Base-by-base conservation (phyloP, 2,888 invertebrate species). In the Orchesella flavescens region DNA sequence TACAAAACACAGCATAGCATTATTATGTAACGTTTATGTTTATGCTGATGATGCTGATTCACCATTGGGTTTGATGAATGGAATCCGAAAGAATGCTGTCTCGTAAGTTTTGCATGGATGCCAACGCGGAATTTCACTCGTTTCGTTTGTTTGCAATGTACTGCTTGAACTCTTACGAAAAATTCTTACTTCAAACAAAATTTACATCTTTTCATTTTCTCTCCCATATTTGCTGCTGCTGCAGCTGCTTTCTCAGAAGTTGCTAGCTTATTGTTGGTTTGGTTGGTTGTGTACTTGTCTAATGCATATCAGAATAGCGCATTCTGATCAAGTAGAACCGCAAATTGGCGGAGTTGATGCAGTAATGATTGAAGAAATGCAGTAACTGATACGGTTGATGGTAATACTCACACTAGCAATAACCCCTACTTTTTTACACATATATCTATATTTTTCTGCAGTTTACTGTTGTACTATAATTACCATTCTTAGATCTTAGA, bases 261-360 rank as follows among this genome's bases (percentile, higher is more conserved):
- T 15, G 57, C 19, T 21, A 5, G 53, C 2, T n/a, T n/a, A 53
- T n/a, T 53, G 17, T n/a, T 23, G 12, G 23, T 13, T 21, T 21
- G 4, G 21, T 17, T 23, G 21, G 23, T 68, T 21, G 49, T 17
- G 53, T 53, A 49, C 17, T 61, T 21, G 53, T 53, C 17, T 49
- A 21, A 49, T 15, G n/a, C n/a, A 55, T 55, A 55, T 57, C 12
- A 76, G 57, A 24, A 53, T 19, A 49, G 24, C 15, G 23, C 68
- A 80, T 80, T 80, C 80, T 57, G 73, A 80, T 80, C 73, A 68
- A 23, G 80, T 80, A 73, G 80, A 80, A 80, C 80, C 80, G 80
- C 73, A 71, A 80, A 34, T 55, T 72, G 73, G 80, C 66, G 57
- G 53, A 73, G 73, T 53, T 24, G 34, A 34, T 34, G 34, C 34